phyloP scores from a whole-genome alignment of 2,888 invertebrate genomes.

The Resseliella maxima region DNA sequence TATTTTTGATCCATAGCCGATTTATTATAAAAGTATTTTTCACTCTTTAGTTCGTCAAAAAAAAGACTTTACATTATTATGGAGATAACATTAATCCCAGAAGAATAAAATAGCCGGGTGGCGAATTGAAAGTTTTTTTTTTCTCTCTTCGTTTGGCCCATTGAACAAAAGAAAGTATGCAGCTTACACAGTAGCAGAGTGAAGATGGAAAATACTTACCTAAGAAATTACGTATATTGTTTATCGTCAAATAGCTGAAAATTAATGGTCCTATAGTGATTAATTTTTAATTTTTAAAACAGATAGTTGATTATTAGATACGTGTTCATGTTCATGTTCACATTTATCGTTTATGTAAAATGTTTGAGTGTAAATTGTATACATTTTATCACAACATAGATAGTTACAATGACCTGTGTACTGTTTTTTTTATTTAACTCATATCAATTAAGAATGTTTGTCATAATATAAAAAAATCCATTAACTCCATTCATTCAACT shows the following conservation, averaged over 20 bases:
- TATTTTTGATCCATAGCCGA: background rate
- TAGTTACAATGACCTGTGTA: no score
- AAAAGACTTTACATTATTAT: slow-evolving; percentile 27
- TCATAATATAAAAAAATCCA: no score
- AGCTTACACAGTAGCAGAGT: background rate
- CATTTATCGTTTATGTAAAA: background rate
- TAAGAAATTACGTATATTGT: background rate
- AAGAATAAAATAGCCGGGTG: slow-evolving; percentile 5
- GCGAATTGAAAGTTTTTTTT: slow-evolving; percentile 13
- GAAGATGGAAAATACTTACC: slow-evolving; percentile 14
- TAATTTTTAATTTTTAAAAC: slow-evolving; percentile 31
- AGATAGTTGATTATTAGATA: background rate
- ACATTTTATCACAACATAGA: no score
- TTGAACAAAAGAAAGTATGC: slow-evolving; percentile 9
- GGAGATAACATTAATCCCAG: slow-evolving; percentile 18
- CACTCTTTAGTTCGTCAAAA: background rate
- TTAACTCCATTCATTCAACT: no score
- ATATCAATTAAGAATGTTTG: no score
- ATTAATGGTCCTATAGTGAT: background rate
- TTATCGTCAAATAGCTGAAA: slow-evolving; percentile 12
- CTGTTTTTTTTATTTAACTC: no score
- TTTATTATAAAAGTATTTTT: background rate
- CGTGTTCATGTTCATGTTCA: background rate
- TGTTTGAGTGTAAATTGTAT: no score
- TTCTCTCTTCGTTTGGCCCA: background rate